phyloP scores from a whole-genome alignment of 2,797 vertebrate species.

The Gastrophryne carolinensis region DNA sequence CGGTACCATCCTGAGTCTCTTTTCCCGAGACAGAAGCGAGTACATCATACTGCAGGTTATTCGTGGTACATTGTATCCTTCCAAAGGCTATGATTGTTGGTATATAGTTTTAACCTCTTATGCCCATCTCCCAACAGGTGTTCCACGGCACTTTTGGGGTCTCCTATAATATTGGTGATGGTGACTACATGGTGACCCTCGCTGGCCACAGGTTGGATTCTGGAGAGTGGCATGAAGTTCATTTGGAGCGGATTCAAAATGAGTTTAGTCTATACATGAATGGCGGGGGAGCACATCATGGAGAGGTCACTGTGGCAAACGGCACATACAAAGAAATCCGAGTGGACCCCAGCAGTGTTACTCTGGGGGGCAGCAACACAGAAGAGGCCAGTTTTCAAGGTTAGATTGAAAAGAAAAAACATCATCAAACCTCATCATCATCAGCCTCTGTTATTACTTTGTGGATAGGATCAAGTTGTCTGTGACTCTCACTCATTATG shows the following conservation, averaged over 20 bases:
- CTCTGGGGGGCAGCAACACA: conserved; percentile 78
- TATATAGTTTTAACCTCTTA: neutral
- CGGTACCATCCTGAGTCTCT: conserved; percentile 73
- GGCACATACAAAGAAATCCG: conserved; percentile 80
- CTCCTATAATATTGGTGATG: conserved; percentile 84
- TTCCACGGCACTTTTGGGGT: conserved; percentile 76
- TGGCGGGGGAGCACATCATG: conserved; percentile 79
- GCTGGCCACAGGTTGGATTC: conserved; percentile 81
- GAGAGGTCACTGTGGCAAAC: conserved; percentile 72
- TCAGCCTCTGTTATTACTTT: too few relatives aligned
- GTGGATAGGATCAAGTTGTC: too few relatives aligned
- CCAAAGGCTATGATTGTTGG: neutral
- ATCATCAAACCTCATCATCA: too few relatives aligned
- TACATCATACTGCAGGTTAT: conserved; percentile 81
- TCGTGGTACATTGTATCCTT: too few relatives aligned
- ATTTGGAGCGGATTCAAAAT: conserved; percentile 81
- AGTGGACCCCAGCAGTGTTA: conserved; percentile 74
- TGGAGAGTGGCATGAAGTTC: conserved; percentile 83
- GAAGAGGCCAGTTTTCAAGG: conserved; percentile 85
- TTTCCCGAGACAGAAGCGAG: conserved; percentile 76
- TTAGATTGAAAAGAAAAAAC: too few relatives aligned
- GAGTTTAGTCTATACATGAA: conserved; percentile 81
- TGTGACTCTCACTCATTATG: too few relatives aligned
- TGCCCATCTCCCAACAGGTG: conserved; percentile 62
- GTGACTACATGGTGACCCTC: conserved; percentile 77